Conservation (phyloP, 2,888 invertebrate genomes). For the Stomorhina lunata region DNA sequence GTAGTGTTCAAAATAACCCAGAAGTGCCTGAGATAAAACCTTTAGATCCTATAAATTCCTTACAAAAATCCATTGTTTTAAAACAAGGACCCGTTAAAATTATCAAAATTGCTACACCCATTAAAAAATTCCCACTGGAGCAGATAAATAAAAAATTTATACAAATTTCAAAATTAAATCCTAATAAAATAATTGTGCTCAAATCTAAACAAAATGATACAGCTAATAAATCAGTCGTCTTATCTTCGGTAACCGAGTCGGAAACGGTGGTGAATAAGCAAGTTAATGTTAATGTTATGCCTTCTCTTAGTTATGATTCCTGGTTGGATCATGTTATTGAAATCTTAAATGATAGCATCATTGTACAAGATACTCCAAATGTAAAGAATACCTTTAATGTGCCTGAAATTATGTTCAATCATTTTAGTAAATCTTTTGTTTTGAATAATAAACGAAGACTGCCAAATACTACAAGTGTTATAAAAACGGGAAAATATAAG, state of each 20-base stretch:
- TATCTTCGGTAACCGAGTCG: too few species aligned
- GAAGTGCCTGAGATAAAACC: neutral
- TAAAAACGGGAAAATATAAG: constrained; percentile 84
- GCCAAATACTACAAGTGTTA: constrained; percentile 84
- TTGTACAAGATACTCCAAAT: constrained; percentile 84
- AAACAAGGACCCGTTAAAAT: constrained; percentile 52
- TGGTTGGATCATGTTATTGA: constrained; percentile 90
- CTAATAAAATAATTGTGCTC: constrained; percentile 32
- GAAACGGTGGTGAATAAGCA: neutral
- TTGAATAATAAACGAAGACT: constrained; percentile 84
- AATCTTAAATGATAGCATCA: constrained; percentile 87
- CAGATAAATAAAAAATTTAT: constrained; percentile 35
- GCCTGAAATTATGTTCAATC: constrained; percentile 86
- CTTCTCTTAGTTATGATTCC: constrained; percentile 81
- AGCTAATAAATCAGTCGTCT: too few species aligned
- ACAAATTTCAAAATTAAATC: constrained; percentile 35
- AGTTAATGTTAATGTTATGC: constrained; percentile 58
- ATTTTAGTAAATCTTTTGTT: constrained; percentile 86
- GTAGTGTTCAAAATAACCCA: neutral
- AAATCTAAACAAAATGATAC: constrained; percentile 24
- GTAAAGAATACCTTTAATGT: constrained; percentile 86
- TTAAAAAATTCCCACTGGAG: constrained; percentile 21
- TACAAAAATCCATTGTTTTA: constrained; percentile 45
- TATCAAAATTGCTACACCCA: constrained; percentile 34
- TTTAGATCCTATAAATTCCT: neutral